phyloP scores from a whole-genome alignment of 1,140 invertebrate genomes.

The Halyomorpha halys region DNA sequence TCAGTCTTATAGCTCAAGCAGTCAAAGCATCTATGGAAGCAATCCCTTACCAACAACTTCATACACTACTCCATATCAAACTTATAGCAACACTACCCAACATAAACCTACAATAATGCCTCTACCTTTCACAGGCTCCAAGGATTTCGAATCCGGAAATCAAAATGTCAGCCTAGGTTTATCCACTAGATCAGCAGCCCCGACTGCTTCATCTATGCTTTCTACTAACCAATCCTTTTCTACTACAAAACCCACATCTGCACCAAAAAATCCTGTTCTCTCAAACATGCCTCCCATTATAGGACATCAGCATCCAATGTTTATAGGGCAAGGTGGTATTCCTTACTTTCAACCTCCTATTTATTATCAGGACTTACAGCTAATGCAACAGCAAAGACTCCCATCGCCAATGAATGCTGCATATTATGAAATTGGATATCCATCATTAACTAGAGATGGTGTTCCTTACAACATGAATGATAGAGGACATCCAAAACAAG shows the following conservation, averaged over 20 bases:
- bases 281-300: neutral
- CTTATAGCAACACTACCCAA: neutral
- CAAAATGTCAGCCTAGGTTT: too few species aligned
- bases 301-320: neutral
- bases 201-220: too few species aligned
- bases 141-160: too few species aligned
- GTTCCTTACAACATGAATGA: neutral
- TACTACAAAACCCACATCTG: neutral
- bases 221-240: neutral
- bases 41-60: neutral
- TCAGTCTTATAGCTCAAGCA: neutral
- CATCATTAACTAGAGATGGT: neutral
- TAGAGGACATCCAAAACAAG: neutral
- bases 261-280: neutral
- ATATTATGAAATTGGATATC: neutral
- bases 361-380: slow-evolving; percentile 3
- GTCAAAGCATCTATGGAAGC: neutral
- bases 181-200: too few species aligned
- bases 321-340: slow-evolving; percentile 5
- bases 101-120: neutral
- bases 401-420: neutral
- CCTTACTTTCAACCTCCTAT: neutral
- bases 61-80: neutral
- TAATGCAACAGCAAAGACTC: slow-evolving; percentile 3
- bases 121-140: too few species aligned